Evolutionary conservation across 2,888 invertebrate genomes (phyloP).

Genomic region (Plagodis pulveraria): DNA sequence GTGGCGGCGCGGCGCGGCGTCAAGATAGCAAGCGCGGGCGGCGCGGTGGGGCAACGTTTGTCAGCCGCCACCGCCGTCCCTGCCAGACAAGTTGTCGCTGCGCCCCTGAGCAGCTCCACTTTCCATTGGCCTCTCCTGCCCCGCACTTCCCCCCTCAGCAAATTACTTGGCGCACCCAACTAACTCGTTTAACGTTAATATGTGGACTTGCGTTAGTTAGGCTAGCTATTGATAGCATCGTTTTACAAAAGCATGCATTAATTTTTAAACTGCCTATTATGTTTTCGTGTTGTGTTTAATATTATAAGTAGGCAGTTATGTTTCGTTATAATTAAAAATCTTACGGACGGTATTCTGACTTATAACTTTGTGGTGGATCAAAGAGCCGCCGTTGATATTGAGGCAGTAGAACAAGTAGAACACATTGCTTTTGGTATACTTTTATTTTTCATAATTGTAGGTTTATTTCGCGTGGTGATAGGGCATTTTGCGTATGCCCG

Average conservation of each 20-base stretch:
- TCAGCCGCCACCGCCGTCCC: conserved; percentile 49
- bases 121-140: conserved; percentile 41
- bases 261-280: background rate
- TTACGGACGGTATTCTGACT: no score
- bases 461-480: no score
- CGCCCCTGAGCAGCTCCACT: conserved; percentile 50
- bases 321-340: no score
- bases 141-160: conserved; percentile 47
- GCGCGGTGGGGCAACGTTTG: conserved; percentile 14
- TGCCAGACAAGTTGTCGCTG: conserved; percentile 83
- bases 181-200: conserved; percentile 49
- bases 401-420: no score
- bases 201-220: conserved; percentile 39
- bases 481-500: no score
- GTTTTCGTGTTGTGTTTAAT: background rate
- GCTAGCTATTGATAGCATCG: conserved; percentile 42
- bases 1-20: conserved; percentile 23
- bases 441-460: no score
- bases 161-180: conserved; percentile 67
- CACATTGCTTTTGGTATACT: no score
- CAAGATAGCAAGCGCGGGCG: conserved; percentile 36
- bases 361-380: background rate
- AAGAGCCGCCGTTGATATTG: background rate
- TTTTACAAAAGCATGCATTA: conserved; percentile 22
- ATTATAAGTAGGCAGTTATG: no score